Conservation (phyloP, 2,113 vertebrate species). For the Otocyon megalotis region DNA sequence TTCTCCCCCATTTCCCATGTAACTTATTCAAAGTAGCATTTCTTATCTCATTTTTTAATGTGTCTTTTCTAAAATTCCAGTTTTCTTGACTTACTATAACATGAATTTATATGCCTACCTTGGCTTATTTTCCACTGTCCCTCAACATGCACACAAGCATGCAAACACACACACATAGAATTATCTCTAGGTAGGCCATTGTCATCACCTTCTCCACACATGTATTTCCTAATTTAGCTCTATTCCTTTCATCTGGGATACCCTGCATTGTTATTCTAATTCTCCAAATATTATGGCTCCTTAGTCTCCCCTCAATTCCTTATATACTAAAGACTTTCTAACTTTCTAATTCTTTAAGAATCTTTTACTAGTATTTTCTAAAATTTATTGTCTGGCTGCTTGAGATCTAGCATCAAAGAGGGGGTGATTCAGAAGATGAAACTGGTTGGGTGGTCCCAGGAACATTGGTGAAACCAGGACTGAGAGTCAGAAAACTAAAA, state of each 20-base stretch:
- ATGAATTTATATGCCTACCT: neutral
- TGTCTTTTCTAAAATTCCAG: neutral
- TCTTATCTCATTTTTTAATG: neutral
- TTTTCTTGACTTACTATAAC: neutral
- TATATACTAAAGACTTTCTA: neutral
- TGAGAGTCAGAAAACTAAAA: neutral
- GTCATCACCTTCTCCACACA: neutral
- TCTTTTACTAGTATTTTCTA: neutral
- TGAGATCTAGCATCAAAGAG: neutral
- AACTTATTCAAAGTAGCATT: neutral
- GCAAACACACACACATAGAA: neutral
- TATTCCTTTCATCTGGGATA: neutral
- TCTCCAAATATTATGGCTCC: neutral
- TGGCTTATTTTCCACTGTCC: neutral
- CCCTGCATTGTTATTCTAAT: neutral
- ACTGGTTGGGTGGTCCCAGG: neutral
- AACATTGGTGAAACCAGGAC: neutral
- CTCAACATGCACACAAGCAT: neutral
- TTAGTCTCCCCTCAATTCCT: neutral
- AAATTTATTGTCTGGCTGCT: neutral
- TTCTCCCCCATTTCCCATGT: neutral
- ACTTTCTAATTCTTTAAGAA: neutral
- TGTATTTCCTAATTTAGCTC: neutral
- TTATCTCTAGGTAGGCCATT: too few relatives aligned
- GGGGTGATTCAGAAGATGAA: neutral